Base-by-base conservation (phyloP, 2,797 vertebrate genomes). In the Columba guinea region DNA sequence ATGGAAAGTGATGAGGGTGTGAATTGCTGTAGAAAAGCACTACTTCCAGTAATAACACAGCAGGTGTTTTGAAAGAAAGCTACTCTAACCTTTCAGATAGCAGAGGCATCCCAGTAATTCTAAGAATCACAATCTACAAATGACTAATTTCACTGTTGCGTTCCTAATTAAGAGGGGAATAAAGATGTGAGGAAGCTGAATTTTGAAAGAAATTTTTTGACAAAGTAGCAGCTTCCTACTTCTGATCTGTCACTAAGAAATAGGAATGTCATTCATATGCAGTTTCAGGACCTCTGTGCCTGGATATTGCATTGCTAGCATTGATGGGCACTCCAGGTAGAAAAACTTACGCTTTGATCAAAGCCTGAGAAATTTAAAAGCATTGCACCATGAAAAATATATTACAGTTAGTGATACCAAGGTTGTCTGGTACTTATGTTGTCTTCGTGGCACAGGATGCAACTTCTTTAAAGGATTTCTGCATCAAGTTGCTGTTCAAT, bases 1-100 rank as follows among this genome's bases (percentile, higher is more conserved):
- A 89, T 80, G 81, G 84, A 60, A 92, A 94, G 49, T 65, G 78
- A 82, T 87, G 70, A 85, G 93, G 79, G 71, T 83, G 90, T 15
- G 10, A 93, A 82, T 84, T 73, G 89, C 84, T 85, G 46, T 58
- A 93, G 89, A 77, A 82, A 87, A 90, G 34, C 60, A 48, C 19
- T 85, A 49, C 84, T 94, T 94, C 46, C 49, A 89, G 53, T 87
- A 90, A 89, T 87, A 95, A 94, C 82, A 80, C 3, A 16, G 84
- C 93, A 97, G 89, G 81, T 94, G 68, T 95, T 95, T 95, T 90
- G 56, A 90, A 93, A 87, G 71, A 70, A 92, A 82, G 80, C 39
- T 93, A 46, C 39, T 94, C 53, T 87, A 94, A 87, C 81, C 89
- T 93, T 90, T 87, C 60, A 58, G 60, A 80, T 92, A 87, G 74